phyloP scores from a whole-genome alignment of 2,888 invertebrate genomes.

The Hydrotaea diabolus region DNA sequence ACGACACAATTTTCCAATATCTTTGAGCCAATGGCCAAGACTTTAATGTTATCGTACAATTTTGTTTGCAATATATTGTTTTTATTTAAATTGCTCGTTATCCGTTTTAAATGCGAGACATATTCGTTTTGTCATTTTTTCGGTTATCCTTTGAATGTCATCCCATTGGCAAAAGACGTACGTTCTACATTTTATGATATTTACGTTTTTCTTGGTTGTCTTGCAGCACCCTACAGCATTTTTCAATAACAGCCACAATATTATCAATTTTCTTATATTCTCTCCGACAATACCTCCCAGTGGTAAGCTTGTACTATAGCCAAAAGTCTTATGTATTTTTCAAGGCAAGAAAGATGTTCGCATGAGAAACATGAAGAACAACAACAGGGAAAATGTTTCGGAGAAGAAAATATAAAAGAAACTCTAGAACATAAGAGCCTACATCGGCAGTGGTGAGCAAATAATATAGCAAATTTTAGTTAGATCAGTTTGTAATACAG shows the following conservation, averaged over 20 bases:
- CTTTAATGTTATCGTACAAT: too few relatives aligned
- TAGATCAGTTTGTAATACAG: too few relatives aligned
- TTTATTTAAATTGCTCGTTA: background rate
- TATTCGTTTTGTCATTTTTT: background rate
- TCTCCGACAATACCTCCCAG: slow-evolving; percentile 3
- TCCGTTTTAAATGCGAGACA: background rate
- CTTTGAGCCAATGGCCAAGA: too few relatives aligned
- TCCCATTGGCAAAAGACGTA: background rate
- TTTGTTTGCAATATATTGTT: background rate
- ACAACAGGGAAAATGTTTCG: background rate
- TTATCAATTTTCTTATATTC: slow-evolving; percentile 41
- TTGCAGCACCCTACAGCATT: slow-evolving; percentile 45
- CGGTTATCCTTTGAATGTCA: slow-evolving; percentile 27
- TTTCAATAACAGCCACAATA: slow-evolving; percentile 53
- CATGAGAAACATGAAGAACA: background rate
- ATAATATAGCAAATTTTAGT: background rate
- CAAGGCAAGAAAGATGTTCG: slow-evolving; percentile 4
- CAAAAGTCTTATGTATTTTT: slow-evolving; percentile 27
- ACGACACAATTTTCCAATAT: too few relatives aligned
- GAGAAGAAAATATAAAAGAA: background rate
- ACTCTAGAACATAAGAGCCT: background rate
- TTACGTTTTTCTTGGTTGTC: slow-evolving; percentile 20
- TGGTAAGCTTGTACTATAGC: background rate
- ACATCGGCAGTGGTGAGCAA: background rate
- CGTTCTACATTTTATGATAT: background rate